phyloP scores from a whole-genome alignment of 2,888 invertebrate species.

The Melipona bicolor region DNA sequence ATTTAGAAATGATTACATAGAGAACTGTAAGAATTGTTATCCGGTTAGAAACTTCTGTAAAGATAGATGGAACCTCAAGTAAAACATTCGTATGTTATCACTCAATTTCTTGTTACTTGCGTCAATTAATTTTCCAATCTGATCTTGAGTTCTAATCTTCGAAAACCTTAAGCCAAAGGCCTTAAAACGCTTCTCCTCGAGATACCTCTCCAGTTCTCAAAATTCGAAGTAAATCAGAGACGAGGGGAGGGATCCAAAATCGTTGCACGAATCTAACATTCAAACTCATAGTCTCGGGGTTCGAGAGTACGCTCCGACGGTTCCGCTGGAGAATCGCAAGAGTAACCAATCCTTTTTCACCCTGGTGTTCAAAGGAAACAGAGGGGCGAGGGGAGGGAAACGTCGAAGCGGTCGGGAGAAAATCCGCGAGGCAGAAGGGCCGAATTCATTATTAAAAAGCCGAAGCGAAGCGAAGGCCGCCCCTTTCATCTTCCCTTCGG shows the following conservation, averaged over 20 bases:
- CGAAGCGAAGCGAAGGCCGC: constrained; percentile 12
- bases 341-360: constrained; percentile 33
- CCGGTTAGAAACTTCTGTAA: too few relatives aligned
- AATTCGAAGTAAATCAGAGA: neutral
- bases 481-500: constrained; percentile 53
- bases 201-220: neutral
- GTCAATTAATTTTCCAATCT: too few relatives aligned
- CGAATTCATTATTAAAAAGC: constrained; percentile 63
- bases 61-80: too few relatives aligned
- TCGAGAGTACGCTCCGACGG: neutral
- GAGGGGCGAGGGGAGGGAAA: neutral
- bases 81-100: too few relatives aligned
- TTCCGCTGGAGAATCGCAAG: neutral
- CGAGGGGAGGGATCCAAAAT: too few relatives aligned
- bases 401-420: constrained; percentile 24
- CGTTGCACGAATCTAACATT: neutral
- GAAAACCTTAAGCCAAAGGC: too few relatives aligned
- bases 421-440: constrained; percentile 45
- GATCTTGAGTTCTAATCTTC: too few relatives aligned
- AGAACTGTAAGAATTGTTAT: too few relatives aligned
- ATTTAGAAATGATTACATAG: too few relatives aligned
- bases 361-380: constrained; percentile 9
- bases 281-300: too few relatives aligned
- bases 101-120: too few relatives aligned
- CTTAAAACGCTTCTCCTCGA: neutral